phyloP scores from a whole-genome alignment of 2,113 vertebrate species.

The Leptocoma aspasia region DNA sequence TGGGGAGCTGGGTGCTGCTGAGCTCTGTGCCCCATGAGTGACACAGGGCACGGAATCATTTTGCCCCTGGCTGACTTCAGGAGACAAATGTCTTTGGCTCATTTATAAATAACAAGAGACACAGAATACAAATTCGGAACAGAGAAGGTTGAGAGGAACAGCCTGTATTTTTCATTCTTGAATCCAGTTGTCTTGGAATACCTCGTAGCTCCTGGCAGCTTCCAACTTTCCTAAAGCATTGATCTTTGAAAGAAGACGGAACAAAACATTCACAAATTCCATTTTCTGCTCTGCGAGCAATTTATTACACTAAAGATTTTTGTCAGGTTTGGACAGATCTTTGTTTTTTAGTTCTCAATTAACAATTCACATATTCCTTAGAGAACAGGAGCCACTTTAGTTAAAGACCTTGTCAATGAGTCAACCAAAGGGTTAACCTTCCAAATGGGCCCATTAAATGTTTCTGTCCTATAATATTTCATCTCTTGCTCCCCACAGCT shows the following conservation, averaged over 20 bases:
- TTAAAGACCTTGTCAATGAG: slow-evolving; percentile 70
- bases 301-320: slow-evolving; percentile 63
- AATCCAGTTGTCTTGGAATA: neutral
- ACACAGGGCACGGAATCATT: neutral
- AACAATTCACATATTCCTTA: slow-evolving; percentile 58
- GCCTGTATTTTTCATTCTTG: neutral
- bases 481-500: slow-evolving; percentile 69
- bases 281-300: slow-evolving; percentile 30
- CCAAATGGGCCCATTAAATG: slow-evolving; percentile 70
- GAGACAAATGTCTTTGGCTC: neutral
- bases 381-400: slow-evolving; percentile 45
- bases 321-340: slow-evolving; percentile 31
- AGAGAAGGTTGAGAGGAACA: neutral
- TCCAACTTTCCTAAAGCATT: neutral
- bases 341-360: slow-evolving; percentile 53
- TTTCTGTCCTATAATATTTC: slow-evolving; percentile 71
- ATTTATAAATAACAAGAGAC: neutral
- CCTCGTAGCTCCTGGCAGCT: neutral
- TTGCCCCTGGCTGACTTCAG: neutral
- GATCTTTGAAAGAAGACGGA: slow-evolving; percentile 1
- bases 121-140: neutral
- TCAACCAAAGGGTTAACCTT: slow-evolving; percentile 72
- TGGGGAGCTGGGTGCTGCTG: neutral
- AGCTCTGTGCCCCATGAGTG: neutral
- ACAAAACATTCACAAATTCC: neutral